Conservation (phyloP, 2,113 vertebrate species). For the Struthidea cinerea region DNA sequence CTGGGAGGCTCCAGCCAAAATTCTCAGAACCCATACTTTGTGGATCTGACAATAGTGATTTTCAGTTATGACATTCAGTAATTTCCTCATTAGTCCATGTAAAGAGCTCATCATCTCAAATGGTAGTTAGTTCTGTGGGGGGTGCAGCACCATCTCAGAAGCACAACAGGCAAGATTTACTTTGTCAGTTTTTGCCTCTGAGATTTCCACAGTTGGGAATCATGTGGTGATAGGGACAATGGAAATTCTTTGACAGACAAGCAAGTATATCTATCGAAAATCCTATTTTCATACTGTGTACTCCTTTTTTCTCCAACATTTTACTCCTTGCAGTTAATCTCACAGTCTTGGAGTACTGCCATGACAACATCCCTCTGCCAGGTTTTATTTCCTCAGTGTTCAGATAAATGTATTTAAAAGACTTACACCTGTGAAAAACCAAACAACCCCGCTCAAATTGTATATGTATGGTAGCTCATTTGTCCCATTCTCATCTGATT, state of each 20-base stretch:
- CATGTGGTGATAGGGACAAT: not conserved
- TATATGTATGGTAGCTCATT: not conserved
- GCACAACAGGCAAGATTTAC: not conserved
- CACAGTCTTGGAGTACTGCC: not conserved
- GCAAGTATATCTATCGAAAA: not conserved
- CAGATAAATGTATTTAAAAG: not conserved
- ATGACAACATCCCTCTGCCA: not conserved
- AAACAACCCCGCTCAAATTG: not conserved
- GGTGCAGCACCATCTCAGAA: not conserved
- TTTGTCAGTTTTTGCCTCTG: not conserved
- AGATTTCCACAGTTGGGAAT: not conserved
- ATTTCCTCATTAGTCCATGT: not conserved
- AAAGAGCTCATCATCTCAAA: not conserved
- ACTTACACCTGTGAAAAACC: not conserved
- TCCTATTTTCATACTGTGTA: not conserved
- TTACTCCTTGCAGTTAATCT: not conserved
- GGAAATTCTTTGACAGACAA: not conserved
- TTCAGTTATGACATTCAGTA: not conserved
- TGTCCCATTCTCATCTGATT: not conserved
- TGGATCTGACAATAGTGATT: not conserved
- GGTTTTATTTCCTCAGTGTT: not conserved
- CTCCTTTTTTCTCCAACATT: not conserved
- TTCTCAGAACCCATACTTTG: not conserved
- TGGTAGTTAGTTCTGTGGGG: not conserved
- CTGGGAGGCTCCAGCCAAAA: not conserved